Base-by-base conservation (phyloP, 2,797 vertebrate genomes). In the Aselliscus stoliczkanus region DNA sequence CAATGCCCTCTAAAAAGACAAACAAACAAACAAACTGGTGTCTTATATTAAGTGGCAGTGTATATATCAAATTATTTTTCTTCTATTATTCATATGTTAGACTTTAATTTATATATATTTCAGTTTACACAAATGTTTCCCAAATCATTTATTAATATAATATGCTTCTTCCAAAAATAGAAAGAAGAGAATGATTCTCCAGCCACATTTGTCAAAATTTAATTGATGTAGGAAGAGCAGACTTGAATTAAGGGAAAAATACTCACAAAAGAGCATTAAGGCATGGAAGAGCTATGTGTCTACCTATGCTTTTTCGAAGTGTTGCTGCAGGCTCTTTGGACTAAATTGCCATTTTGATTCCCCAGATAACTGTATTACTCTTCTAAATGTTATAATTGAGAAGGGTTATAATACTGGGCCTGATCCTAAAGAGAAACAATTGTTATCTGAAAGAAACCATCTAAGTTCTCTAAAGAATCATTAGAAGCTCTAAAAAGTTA, bases 351-450 rank as follows among this genome's bases (percentile, higher is more conserved):
- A 65, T 42, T 25, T 54, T 60, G 92, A 92, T 60, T 52, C n/a
- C 54, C 25, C 79, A 89, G 31, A 70, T n/a, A 85, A 94, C 6
- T 60, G 13, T 31, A 92, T 29, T 70, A 70, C 39, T 64, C 44
- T 72, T 52, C 31, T 64, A 54, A 81, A 81, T 18, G 69, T 37
- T 89, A 37, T 69, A 67, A 92, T 29, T 62, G 20, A 90, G 54
- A 62, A 87, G 37, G 20, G 34, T 67, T 62, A 50, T 69, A 60
- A 87, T 10, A 73, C 10, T 52, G n/a, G 58, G 17, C 20, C 58
- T 93, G 29, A 54, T 82, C 56, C 80, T 92, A 76, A 94, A 75
- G 39, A 44, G 69, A 89, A 96, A 54, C 70, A 88, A 86, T 15
- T 64, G 14, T 69, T 92, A 92, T 42, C 67, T 56, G 44, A 76